Percentiles rank a stretch among this genome's conserved stretches.
phyloP scores from a whole-genome alignment of 2,113 vertebrate genomes.

The Heliornis fulica region DNA sequence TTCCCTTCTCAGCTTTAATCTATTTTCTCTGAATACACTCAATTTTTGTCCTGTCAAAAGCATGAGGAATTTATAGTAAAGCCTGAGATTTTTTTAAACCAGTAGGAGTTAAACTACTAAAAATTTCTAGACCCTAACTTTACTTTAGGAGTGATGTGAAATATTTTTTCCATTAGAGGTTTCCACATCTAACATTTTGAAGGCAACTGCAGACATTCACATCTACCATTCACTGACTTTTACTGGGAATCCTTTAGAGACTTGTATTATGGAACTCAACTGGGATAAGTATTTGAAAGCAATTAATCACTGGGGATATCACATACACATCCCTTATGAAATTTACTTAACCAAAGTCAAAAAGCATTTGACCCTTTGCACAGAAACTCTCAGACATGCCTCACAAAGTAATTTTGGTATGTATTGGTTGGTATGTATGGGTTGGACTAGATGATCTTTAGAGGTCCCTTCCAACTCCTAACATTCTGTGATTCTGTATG shows the following conservation, averaged over 20 bases:
- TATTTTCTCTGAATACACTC: constrained; percentile 9
- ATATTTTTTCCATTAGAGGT: constrained; percentile 29
- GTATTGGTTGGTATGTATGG: too few relatives aligned
- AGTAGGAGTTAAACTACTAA: not conserved
- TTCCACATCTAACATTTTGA: not conserved
- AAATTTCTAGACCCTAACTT: not conserved
- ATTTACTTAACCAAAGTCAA: not conserved
- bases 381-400: not conserved
- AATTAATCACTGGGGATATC: constrained; percentile 3
- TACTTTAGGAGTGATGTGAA: not conserved
- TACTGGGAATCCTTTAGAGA: not conserved
- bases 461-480: too few relatives aligned
- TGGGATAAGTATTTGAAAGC: not conserved
- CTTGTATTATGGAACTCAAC: not conserved
- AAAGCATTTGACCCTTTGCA: not conserved
- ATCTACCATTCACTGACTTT: not conserved
- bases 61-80: constrained; percentile 17
- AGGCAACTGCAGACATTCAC: not conserved
- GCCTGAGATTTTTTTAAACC: not conserved
- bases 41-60: not conserved
- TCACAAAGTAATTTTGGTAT: not conserved
- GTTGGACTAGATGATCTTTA: too few relatives aligned
- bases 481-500: too few relatives aligned
- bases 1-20: not conserved
- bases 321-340: not conserved